These are phyloP conservation scores for Euplagia quadripunctaria DNA, from an alignment of 2,888 invertebrate species.

Conservation along the genomic window DNA sequence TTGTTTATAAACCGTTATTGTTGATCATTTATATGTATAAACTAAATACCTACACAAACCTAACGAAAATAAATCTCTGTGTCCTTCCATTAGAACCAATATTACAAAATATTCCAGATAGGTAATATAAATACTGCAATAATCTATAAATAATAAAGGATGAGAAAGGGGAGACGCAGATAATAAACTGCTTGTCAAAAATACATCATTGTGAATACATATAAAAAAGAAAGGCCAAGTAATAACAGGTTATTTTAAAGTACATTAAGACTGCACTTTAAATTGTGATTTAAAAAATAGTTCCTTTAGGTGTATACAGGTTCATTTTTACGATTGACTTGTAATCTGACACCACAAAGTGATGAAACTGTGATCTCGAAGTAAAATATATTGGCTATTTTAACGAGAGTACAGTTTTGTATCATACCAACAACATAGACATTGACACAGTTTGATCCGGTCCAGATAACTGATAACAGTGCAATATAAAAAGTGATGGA, in stretches of 20 bases:
- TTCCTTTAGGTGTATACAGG: background rate
- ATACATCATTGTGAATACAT: no score
- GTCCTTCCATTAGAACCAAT: background rate
- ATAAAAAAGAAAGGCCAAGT: no score
- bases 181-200: no score
- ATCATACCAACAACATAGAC: constrained; percentile 41
- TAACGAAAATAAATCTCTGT: background rate
- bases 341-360: background rate
- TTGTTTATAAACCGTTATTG: background rate
- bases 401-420: constrained; percentile 6
- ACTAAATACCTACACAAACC: background rate
- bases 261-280: no score
- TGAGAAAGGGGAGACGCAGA: no score
- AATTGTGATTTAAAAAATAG: no score
- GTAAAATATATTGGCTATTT: background rate
- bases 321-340: background rate
- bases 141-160: no score
- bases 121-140: background rate
- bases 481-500: constrained; percentile 58
- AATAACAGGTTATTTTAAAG: no score
- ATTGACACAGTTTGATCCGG: constrained; percentile 60
- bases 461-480: constrained; percentile 52
- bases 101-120: background rate
- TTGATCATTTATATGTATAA: background rate
- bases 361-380: background rate